Percentiles rank a stretch among this genome's conserved stretches.
Evolutionary conservation across 2,888 invertebrate genomes (phyloP).

Genomic region (Blastobasis lacticolella): DNA sequence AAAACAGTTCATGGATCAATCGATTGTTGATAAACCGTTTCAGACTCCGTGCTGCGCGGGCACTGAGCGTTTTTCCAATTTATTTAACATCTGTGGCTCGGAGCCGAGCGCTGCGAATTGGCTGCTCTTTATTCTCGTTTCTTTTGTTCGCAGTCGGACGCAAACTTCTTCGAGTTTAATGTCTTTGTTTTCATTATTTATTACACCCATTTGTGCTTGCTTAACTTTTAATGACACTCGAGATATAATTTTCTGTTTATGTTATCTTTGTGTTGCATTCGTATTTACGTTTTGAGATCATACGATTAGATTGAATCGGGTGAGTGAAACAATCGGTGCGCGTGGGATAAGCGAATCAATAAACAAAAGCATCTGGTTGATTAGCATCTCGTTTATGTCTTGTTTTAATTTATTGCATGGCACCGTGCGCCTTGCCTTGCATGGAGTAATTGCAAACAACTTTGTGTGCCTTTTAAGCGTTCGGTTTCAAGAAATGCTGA

Average conservation of each 20-base stretch:
- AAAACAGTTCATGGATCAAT: too few relatives aligned
- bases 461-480: too few relatives aligned
- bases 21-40: too few relatives aligned
- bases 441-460: too few relatives aligned
- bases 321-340: constrained; percentile 36
- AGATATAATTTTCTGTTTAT: neutral
- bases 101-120: constrained; percentile 16
- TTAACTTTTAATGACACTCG: constrained; percentile 17
- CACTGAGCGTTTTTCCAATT: neutral
- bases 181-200: constrained; percentile 27
- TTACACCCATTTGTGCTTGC: constrained; percentile 17
- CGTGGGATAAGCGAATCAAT: constrained; percentile 56
- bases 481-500: too few relatives aligned
- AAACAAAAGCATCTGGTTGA: constrained; percentile 44
- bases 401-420: constrained; percentile 18
- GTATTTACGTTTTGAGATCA: constrained; percentile 36
- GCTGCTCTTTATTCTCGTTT: constrained; percentile 21
- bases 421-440: neutral
- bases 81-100: neutral
- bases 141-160: constrained; percentile 25
- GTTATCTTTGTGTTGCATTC: constrained; percentile 14
- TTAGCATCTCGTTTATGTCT: constrained; percentile 41
- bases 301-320: constrained; percentile 40
- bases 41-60: too few relatives aligned
- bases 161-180: constrained; percentile 25